Evolutionary conservation across 2,888 invertebrate genomes (phyloP).

Genomic region (Amphipyra berbera): DNA sequence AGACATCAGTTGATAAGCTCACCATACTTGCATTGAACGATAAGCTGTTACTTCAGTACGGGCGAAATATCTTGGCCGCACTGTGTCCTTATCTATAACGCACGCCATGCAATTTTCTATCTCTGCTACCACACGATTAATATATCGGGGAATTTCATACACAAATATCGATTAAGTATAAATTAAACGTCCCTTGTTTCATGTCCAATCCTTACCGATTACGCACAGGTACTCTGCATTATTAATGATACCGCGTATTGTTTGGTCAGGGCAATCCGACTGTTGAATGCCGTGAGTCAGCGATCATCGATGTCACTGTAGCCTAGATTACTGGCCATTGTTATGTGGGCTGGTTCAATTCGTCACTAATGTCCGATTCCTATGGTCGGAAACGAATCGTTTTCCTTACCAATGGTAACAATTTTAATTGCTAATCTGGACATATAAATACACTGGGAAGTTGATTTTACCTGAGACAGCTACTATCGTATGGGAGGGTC

Average conservation of each 20-base stretch:
- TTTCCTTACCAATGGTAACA: too few relatives aligned
- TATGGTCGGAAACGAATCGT: too few relatives aligned
- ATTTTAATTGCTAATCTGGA: too few relatives aligned
- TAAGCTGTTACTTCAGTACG: constrained; percentile 11
- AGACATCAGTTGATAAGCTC: constrained; percentile 30
- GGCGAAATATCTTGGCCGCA: too few relatives aligned
- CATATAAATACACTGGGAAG: too few relatives aligned
- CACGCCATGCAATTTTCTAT: constrained; percentile 2
- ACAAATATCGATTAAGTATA: constrained; percentile 12
- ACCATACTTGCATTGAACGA: constrained; percentile 7
- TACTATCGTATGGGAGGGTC: too few relatives aligned
- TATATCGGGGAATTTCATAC: constrained; percentile 9
- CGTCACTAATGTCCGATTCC: too few relatives aligned
- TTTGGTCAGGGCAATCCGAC: constrained; percentile 37
- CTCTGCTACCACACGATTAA: background rate
- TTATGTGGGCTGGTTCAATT: constrained; percentile 41
- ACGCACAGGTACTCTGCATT: constrained; percentile 48
- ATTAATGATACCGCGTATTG: constrained; percentile 51
- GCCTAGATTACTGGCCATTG: constrained; percentile 53
- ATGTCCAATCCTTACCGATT: constrained; percentile 30
- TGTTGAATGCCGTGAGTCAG: constrained; percentile 49
- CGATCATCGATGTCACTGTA: constrained; percentile 38
- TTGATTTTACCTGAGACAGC: too few relatives aligned
- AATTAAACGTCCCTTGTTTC: constrained; percentile 23
- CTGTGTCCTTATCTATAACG: constrained; percentile 15